Conservation (phyloP, 2,113 vertebrate genomes). For the Callopanchax toddi region DNA sequence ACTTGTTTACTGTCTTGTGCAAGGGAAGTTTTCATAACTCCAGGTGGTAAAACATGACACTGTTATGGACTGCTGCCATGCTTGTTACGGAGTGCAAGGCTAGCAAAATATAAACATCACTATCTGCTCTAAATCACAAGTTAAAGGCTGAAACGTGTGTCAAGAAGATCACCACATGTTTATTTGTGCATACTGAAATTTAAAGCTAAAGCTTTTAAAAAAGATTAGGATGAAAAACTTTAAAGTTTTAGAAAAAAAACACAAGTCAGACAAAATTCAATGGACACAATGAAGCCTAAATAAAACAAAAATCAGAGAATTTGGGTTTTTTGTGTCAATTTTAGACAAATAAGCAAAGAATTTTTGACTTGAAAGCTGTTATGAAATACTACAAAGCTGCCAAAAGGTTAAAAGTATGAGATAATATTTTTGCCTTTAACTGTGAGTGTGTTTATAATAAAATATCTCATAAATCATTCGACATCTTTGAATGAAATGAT, state of each 20-base stretch:
- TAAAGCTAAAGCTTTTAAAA: too few relatives aligned
- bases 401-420: neutral
- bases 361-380: too few relatives aligned
- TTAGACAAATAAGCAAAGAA: too few relatives aligned
- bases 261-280: too few relatives aligned
- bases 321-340: too few relatives aligned
- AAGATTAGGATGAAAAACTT: too few relatives aligned
- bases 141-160: neutral
- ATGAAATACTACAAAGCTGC: too few relatives aligned
- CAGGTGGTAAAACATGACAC: slow-evolving; percentile 49
- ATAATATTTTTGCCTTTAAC: neutral
- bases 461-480: neutral
- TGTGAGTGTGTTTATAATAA: neutral
- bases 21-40: slow-evolving; percentile 59
- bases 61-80: slow-evolving; percentile 43
- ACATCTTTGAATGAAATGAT: neutral
- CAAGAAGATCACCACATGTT: too few relatives aligned
- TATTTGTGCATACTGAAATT: too few relatives aligned
- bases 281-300: too few relatives aligned
- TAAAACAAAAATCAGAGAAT: too few relatives aligned
- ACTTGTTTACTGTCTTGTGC: slow-evolving; percentile 48
- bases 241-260: too few relatives aligned
- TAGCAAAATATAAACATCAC: slow-evolving; percentile 18
- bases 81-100: slow-evolving; percentile 19
- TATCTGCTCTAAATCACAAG: neutral